Percentiles rank a stretch among this genome's conserved stretches.
phyloP scores from a whole-genome alignment of 2,113 vertebrate species.

The cattle (Bos taurus) region ARS-UCD2.0 NC_037357.1:80805001-80805500 shows the following conservation, averaged over 20 bases:
- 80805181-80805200: neutral
- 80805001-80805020: neutral
- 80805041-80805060: conserved; percentile 40
- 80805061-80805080: conserved; percentile 37
- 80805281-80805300: neutral
- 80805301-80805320: neutral
- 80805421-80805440: neutral
- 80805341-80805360: neutral
- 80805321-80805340: neutral
- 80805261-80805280: conserved; percentile 17
- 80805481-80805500: neutral
- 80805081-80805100: conserved; percentile 52
- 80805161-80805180: conserved; percentile 36
- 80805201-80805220: neutral
- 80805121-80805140: conserved; percentile 39
- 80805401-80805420: neutral
- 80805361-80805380: neutral
- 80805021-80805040: conserved; percentile 26
- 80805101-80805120: conserved; percentile 40
- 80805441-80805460: neutral
- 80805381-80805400: neutral
- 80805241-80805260: neutral
- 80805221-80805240: conserved; percentile 8
- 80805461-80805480: neutral
- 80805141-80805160: neutral